These are phyloP conservation scores for Collichthys lucidus DNA, from an alignment of 2,113 vertebrate species.

Conservation along the genomic window DNA sequence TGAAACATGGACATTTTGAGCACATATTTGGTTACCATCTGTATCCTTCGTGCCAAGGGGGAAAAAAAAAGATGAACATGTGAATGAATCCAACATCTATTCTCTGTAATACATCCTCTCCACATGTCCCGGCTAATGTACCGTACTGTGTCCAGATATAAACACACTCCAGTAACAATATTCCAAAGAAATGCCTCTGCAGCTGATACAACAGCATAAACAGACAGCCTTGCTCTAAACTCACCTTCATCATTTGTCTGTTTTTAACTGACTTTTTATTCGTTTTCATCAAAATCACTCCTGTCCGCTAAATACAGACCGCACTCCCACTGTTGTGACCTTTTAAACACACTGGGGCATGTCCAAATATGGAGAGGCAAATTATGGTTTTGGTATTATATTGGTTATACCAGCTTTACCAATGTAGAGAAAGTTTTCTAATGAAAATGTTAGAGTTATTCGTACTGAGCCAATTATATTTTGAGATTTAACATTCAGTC, in stretches of 20 bases:
- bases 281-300: slow-evolving; percentile 4
- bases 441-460: slow-evolving; percentile 23
- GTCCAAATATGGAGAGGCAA: neutral
- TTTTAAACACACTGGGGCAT: slow-evolving; percentile 13
- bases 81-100: slow-evolving; percentile 19
- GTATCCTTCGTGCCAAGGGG: slow-evolving; percentile 30
- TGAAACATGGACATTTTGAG: slow-evolving; percentile 17
- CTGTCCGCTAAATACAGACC: slow-evolving; percentile 17
- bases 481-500: slow-evolving; percentile 1
- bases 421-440: slow-evolving; percentile 6
- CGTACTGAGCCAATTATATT: slow-evolving; percentile 17
- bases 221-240: neutral
- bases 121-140: slow-evolving; percentile 21
- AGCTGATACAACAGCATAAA: slow-evolving; percentile 1
- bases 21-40: slow-evolving; percentile 26
- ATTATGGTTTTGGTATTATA: slow-evolving; percentile 3
- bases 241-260: slow-evolving; percentile 23
- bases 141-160: slow-evolving; percentile 17
- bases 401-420: neutral
- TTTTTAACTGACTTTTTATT: slow-evolving; percentile 1
- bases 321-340: slow-evolving; percentile 25
- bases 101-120: slow-evolving; percentile 26
- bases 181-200: slow-evolving; percentile 10
- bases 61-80: neutral
- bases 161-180: slow-evolving; percentile 19